These are phyloP conservation scores for Rotaria socialis DNA, from an alignment of 2,888 invertebrate species.

Conservation along the genomic window DNA sequence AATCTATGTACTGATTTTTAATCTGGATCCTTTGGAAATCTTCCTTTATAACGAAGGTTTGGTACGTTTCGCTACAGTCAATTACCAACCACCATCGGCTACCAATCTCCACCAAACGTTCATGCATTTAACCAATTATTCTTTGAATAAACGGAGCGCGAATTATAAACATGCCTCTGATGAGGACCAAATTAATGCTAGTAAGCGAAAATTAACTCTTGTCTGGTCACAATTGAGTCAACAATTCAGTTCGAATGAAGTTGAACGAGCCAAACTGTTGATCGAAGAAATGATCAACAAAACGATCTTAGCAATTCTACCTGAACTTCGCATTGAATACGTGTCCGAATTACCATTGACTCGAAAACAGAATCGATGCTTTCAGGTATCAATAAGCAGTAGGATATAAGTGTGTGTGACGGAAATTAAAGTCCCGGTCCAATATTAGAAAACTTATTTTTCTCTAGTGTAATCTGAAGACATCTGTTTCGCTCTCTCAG, in stretches of 20 bases:
- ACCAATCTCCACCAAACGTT: conserved; percentile 60
- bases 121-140: conserved; percentile 63
- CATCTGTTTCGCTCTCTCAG: too few relatives aligned
- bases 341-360: conserved; percentile 50
- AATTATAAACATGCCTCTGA: conserved; percentile 58
- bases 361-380: too few relatives aligned
- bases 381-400: too few relatives aligned
- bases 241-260: conserved; percentile 46
- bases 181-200: conserved; percentile 52
- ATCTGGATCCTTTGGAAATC: conserved; percentile 60
- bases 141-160: conserved; percentile 60
- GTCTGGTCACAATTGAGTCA: conserved; percentile 57
- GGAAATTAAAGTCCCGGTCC: too few relatives aligned
- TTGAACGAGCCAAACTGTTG: conserved; percentile 57
- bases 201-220: conserved; percentile 60
- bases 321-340: conserved; percentile 60
- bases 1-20: conserved; percentile 60
- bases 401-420: too few relatives aligned
- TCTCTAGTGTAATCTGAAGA: too few relatives aligned
- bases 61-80: conserved; percentile 61
- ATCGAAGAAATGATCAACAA: conserved; percentile 61
- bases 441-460: too few relatives aligned
- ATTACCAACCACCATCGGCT: conserved; percentile 59
- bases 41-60: conserved; percentile 58
- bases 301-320: conserved; percentile 61